Base-by-base conservation (phyloP, 2,888 invertebrate species). In the Mesodorylaimus sp. region DNA sequence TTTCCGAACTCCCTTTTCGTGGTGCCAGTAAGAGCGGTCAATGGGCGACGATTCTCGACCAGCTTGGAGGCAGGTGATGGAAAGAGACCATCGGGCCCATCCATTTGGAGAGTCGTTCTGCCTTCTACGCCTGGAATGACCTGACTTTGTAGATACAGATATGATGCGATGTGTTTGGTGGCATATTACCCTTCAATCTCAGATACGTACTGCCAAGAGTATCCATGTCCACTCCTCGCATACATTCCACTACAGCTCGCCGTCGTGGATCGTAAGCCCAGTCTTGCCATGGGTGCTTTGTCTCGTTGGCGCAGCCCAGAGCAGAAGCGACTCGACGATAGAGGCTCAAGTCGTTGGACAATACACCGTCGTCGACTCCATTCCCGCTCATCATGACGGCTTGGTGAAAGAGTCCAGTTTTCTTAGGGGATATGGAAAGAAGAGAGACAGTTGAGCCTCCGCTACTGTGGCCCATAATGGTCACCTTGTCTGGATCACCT, bases 391-490 rank as follows among this genome's bases (percentile, higher is more conserved):
- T 24, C 26, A 43, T 26, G 10, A 26, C 27, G 21, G 44, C 19
- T 27, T 43, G 44, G 27, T 43, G 25, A 26, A 43, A 43, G n/a
- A 43, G 10, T 5, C 44, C 26, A 27, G 7, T 21, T 2, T 41
- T 29, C 16, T 25, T 38, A 2, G 45, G 45, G 13, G 24, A 21
- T 36, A 52, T 24, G 25, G 39, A 19, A 21, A 52, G 39, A 28
- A 52, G 42, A 7, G 46, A 45, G 25, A 41, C 41, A 21, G 36
- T 27, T 24, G 16, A 26, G 2, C 51, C 53, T 13, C 52, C 54
- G 5, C 53, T 45, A 45, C 50, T 52, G 47, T 57, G 53, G n/a
- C 57, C 57, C 38, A 50, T 43, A 21, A 57, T 2, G 10, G 57
- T 57, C 1, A 57, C 51, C n/a, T 44, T 43, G 19, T 39, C 32